Percentiles rank a stretch among this genome's conserved stretches.
phyloP scores from a whole-genome alignment of 2,113 vertebrate genomes.

The Delphinapterus leucas region DNA sequence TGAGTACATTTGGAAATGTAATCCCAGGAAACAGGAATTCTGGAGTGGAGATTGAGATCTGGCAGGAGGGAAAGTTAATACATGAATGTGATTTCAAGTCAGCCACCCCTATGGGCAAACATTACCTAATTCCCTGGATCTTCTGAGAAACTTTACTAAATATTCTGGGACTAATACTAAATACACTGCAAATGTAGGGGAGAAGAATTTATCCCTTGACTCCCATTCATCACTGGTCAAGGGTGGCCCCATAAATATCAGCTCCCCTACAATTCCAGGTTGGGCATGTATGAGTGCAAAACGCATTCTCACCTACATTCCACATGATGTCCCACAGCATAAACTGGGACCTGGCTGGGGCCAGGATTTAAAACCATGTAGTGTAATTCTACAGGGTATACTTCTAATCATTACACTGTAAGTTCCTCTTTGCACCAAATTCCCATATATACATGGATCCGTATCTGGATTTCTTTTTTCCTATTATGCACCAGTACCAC shows the following conservation, averaged over 20 bases:
- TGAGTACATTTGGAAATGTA: not conserved
- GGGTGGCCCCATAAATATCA: not conserved
- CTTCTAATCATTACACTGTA: not conserved
- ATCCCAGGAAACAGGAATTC: not conserved
- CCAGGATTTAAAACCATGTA: not conserved
- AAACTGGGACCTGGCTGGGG: not conserved
- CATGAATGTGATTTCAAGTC: not conserved
- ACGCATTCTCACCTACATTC: not conserved
- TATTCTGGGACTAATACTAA: not conserved
- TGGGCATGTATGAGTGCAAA: not conserved
- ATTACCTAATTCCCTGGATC: not conserved
- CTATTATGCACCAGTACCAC: not conserved
- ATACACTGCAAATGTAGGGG: not conserved
- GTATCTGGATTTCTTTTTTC: not conserved
- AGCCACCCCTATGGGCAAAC: not conserved
- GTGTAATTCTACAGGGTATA: not conserved
- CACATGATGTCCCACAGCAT: not conserved
- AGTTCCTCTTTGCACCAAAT: not conserved
- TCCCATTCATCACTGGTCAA: not conserved
- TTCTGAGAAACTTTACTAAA: not conserved
- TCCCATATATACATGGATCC: not conserved
- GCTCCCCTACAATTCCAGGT: not conserved
- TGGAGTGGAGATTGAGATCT: not conserved
- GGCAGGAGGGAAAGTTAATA: not conserved
- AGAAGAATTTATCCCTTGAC: not conserved